Percentiles rank a stretch among this genome's conserved stretches.
These are phyloP conservation scores for Patagioenas fasciata DNA, from an alignment of 2,113 vertebrate species.

Conservation along the genomic window DNA sequence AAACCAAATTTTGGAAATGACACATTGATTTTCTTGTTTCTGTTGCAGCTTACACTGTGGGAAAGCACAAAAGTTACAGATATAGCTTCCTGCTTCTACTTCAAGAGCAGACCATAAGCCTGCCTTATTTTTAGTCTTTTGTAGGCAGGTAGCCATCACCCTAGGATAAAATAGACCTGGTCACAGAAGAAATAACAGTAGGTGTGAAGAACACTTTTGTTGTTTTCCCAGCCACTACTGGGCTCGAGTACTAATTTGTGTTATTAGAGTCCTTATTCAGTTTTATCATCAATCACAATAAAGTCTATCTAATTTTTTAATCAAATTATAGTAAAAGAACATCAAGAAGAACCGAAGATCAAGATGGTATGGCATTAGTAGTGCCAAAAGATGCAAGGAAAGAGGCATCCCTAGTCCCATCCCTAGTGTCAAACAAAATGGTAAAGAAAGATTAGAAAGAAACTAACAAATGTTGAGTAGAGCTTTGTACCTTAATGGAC, in stretches of 20 bases:
- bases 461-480: neutral
- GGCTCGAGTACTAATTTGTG: neutral
- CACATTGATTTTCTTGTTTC: neutral
- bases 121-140: neutral
- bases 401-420: neutral
- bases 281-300: neutral
- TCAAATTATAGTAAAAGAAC: neutral
- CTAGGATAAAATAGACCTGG: neutral
- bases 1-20: neutral
- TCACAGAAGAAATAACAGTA: neutral
- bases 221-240: neutral
- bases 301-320: neutral
- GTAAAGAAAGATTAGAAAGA: conserved; percentile 16
- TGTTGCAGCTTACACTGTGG: neutral
- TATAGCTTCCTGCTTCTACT: neutral
- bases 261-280: neutral
- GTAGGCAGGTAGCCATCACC: neutral
- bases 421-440: neutral
- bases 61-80: neutral
- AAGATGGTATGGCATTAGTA: neutral
- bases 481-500: neutral
- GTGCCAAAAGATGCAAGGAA: neutral
- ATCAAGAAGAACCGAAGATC: neutral
- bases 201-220: neutral
- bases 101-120: neutral